These are phyloP conservation scores for Apaloderma vittatum DNA, from an alignment of 2,113 vertebrate species.

Conservation along the genomic window DNA sequence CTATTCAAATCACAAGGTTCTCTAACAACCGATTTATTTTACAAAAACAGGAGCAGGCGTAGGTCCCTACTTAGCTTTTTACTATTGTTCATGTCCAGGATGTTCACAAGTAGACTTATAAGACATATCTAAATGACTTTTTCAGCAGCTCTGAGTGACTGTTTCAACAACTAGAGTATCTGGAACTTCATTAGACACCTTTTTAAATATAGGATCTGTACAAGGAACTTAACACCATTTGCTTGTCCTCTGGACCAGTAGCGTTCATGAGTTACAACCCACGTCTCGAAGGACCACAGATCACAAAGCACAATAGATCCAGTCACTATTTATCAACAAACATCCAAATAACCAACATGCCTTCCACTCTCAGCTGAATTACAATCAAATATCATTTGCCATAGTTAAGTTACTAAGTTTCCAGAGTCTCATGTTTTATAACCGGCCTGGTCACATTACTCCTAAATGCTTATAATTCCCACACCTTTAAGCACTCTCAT, in stretches of 20 bases:
- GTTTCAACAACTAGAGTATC: not conserved
- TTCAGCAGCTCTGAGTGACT: not conserved
- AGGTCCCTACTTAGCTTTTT: not conserved
- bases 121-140: not conserved
- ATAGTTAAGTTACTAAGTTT: not conserved
- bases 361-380: not conserved
- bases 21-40: not conserved
- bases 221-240: not conserved
- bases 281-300: not conserved
- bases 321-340: not conserved
- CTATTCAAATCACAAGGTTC: too few species aligned
- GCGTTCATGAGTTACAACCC: not conserved
- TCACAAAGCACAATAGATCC: not conserved
- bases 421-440: not conserved
- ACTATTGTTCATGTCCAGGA: not conserved
- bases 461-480: not conserved
- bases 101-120: not conserved
- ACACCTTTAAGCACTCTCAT: not conserved
- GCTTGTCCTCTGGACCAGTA: not conserved
- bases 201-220: not conserved
- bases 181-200: not conserved
- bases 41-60: not conserved
- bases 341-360: not conserved
- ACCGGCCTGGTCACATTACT: not conserved
- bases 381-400: not conserved